Conservation (phyloP, 2,888 invertebrate species). For the Xestia rhomboidea region DNA sequence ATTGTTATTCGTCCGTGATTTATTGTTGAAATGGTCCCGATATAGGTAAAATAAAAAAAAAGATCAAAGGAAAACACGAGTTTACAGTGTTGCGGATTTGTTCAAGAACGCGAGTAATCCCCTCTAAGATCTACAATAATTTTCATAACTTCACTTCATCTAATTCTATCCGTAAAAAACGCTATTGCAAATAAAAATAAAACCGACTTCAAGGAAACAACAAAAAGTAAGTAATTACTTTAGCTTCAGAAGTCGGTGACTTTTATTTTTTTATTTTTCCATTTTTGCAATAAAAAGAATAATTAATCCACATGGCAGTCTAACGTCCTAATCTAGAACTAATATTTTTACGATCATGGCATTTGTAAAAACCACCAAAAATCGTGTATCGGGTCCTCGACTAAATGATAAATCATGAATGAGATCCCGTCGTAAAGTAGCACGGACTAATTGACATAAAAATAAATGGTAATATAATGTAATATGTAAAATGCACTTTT, state of each 20-base stretch:
- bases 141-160: neutral
- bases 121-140: neutral
- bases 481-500: too few species aligned
- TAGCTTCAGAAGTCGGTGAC: too few species aligned
- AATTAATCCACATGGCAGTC: neutral
- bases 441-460: neutral
- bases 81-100: neutral
- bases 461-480: neutral
- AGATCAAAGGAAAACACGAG: neutral
- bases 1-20: neutral
- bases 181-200: too few species aligned
- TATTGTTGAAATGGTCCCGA: neutral
- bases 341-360: neutral
- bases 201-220: too few species aligned
- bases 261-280: too few species aligned
- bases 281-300: too few species aligned
- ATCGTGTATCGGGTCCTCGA: neutral
- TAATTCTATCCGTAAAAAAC: neutral
- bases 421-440: neutral
- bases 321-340: neutral
- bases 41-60: neutral
- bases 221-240: too few species aligned
- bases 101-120: neutral
- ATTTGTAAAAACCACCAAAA: neutral
- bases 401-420: neutral